These are phyloP conservation scores for Nomada flava DNA, from an alignment of 2,888 invertebrate genomes.

Conservation along the genomic window DNA sequence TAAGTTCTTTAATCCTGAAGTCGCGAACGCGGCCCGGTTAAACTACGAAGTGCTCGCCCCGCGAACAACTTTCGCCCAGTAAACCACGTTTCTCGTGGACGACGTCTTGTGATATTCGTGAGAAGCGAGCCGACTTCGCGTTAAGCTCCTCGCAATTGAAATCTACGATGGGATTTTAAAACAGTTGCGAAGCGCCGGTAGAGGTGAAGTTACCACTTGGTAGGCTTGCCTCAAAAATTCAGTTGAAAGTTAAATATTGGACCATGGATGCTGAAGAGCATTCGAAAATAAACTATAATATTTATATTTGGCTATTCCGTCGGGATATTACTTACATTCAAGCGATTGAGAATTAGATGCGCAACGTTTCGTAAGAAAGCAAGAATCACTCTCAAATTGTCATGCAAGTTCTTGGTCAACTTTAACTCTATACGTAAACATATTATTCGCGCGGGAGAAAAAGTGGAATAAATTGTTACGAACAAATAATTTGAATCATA, in stretches of 20 bases:
- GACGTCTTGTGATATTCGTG: constrained; percentile 12
- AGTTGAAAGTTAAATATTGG: constrained; percentile 14
- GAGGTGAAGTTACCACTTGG: background rate
- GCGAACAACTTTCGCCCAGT: constrained; percentile 28
- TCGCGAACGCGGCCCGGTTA: constrained; percentile 55
- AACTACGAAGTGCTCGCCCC: constrained; percentile 55
- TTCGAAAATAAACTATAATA: background rate
- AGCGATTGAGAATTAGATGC: background rate
- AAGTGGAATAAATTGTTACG: too few relatives aligned
- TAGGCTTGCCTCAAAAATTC: constrained; percentile 8
- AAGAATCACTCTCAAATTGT: too few relatives aligned
- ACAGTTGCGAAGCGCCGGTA: constrained; percentile 5
- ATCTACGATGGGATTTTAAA: constrained; percentile 16
- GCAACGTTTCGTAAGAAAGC: too few relatives aligned
- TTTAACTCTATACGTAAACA: too few relatives aligned
- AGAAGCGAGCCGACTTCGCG: constrained; percentile 17
- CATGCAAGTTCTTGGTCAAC: too few relatives aligned
- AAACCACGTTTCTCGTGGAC: constrained; percentile 15
- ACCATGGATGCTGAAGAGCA: background rate
- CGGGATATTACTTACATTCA: background rate
- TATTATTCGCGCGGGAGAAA: too few relatives aligned
- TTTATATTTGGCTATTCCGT: background rate
- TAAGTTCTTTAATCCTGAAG: constrained; percentile 70
- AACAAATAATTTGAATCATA: too few relatives aligned
- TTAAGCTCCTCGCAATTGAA: constrained; percentile 6